phyloP scores from a whole-genome alignment of 2,888 invertebrate genomes.

The Drosophila fulvimacula region DNA sequence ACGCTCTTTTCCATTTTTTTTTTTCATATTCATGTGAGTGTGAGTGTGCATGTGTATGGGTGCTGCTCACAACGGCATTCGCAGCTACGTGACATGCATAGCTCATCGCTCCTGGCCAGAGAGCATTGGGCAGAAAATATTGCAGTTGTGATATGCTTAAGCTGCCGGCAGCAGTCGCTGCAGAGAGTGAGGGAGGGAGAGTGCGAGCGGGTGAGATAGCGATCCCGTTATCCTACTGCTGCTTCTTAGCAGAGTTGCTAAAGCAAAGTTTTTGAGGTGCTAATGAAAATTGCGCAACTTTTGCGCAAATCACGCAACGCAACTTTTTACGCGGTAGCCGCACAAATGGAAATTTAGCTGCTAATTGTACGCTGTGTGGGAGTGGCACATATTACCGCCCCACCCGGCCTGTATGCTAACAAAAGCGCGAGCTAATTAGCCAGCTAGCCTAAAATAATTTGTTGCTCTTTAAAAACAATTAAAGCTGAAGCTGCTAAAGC shows the following conservation, averaged over 20 bases:
- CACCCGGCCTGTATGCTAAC: conserved; percentile 1
- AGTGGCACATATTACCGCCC: conserved; percentile 4
- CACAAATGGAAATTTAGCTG: conserved; percentile 52
- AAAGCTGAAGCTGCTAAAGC: conserved; percentile 22
- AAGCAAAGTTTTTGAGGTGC: conserved; percentile 64
- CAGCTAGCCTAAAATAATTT: conserved; percentile 16
- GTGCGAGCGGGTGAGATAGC: background rate
- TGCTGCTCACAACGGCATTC: conserved; percentile 45
- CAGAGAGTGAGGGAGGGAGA: background rate
- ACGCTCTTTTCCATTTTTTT: background rate
- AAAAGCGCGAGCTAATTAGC: conserved; percentile 47
- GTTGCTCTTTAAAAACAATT: conserved; percentile 45
- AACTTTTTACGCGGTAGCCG: conserved; percentile 27
- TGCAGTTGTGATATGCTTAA: conserved; percentile 77
- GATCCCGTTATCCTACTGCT: conserved; percentile 8
- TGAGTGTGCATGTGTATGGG: conserved; percentile 11
- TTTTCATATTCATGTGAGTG: conserved; percentile 19
- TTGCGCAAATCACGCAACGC: conserved; percentile 44
- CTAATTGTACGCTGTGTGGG: conserved; percentile 47
- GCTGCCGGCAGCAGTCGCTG: conserved; percentile 34
- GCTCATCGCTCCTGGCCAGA: conserved; percentile 68
- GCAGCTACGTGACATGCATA: conserved; percentile 75
- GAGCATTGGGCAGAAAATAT: conserved; percentile 67
- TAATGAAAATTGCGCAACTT: conserved; percentile 77
- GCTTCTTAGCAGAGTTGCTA: conserved; percentile 23